phyloP scores from a whole-genome alignment of 2,888 invertebrate species.

The Nomada lathburiana region DNA sequence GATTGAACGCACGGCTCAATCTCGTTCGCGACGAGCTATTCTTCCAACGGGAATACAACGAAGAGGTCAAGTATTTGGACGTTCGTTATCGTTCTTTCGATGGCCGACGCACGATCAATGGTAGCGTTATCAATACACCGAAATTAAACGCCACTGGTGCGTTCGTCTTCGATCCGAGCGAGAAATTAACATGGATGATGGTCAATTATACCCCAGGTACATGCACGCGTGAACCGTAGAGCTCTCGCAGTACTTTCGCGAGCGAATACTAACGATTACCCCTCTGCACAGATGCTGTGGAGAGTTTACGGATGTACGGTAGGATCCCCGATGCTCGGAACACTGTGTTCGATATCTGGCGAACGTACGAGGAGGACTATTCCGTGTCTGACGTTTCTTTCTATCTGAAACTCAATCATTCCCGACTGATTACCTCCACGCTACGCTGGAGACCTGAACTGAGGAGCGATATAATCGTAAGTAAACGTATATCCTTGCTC shows the following conservation, averaged over 20 bases:
- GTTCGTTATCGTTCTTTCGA: slow-evolving; percentile 85
- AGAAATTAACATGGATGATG: slow-evolving; percentile 88
- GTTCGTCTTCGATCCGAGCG: slow-evolving; percentile 86
- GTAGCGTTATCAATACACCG: slow-evolving; percentile 86
- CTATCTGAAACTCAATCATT: slow-evolving; percentile 93
- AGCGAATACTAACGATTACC: not conserved
- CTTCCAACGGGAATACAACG: slow-evolving; percentile 85
- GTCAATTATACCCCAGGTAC: slow-evolving; percentile 88
- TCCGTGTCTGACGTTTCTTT: slow-evolving; percentile 91
- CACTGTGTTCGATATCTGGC: slow-evolving; percentile 91
- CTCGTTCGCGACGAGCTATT: slow-evolving; percentile 87
- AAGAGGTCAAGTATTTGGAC: slow-evolving; percentile 86
- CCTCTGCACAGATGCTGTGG: slow-evolving; percentile 86
- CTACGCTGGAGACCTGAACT: slow-evolving; percentile 92
- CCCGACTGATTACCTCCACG: slow-evolving; percentile 91
- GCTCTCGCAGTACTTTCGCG: not conserved
- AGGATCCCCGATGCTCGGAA: slow-evolving; percentile 91
- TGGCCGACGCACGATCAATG: slow-evolving; percentile 87
- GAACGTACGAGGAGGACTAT: slow-evolving; percentile 91
- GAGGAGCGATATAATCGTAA: slow-evolving; percentile 87
- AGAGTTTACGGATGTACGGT: slow-evolving; percentile 90
- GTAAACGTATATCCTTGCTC: not conserved
- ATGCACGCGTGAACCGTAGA: not conserved
- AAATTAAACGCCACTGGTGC: slow-evolving; percentile 87
- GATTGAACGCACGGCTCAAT: slow-evolving; percentile 86